Conservation (phyloP, 2,888 invertebrate species). For the Anaspis maculata region DNA sequence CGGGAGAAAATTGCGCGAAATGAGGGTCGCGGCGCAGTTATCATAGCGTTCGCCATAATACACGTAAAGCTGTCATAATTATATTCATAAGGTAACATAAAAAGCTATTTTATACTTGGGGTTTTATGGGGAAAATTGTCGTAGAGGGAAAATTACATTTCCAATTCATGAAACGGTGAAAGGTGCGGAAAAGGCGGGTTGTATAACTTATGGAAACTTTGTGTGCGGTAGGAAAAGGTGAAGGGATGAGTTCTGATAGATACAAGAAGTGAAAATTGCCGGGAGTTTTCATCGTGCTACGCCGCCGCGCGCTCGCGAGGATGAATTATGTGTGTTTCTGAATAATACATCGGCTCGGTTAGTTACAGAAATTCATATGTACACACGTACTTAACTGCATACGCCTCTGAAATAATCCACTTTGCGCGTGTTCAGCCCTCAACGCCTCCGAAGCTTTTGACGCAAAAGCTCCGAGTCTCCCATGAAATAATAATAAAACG, state of each 20-base stretch:
- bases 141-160: constrained; percentile 38
- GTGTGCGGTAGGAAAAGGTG: too few species aligned
- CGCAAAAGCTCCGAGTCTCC: too few species aligned
- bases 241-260: too few species aligned
- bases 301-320: too few species aligned
- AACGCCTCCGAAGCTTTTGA: too few species aligned
- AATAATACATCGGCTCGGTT: constrained; percentile 12
- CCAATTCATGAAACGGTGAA: constrained; percentile 37
- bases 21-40: too few species aligned
- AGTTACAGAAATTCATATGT: constrained; percentile 12
- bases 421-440: constrained; percentile 7
- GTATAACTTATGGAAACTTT: constrained; percentile 10
- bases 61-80: constrained; percentile 30
- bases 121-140: constrained; percentile 33
- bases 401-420: constrained; percentile 8
- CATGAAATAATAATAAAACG: too few species aligned
- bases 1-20: too few species aligned
- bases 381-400: constrained; percentile 10
- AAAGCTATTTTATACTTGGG: constrained; percentile 31
- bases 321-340: constrained; percentile 13
- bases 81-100: constrained; percentile 33
- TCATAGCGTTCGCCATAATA: constrained; percentile 19
- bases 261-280: constrained; percentile 14
- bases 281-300: constrained; percentile 13
- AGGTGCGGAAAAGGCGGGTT: constrained; percentile 9